Evolutionary conservation across 2,113 vertebrate genomes (phyloP), one percentile per base, ranked within the genome.

Genomic region (Myotis yumanensis): DNA sequence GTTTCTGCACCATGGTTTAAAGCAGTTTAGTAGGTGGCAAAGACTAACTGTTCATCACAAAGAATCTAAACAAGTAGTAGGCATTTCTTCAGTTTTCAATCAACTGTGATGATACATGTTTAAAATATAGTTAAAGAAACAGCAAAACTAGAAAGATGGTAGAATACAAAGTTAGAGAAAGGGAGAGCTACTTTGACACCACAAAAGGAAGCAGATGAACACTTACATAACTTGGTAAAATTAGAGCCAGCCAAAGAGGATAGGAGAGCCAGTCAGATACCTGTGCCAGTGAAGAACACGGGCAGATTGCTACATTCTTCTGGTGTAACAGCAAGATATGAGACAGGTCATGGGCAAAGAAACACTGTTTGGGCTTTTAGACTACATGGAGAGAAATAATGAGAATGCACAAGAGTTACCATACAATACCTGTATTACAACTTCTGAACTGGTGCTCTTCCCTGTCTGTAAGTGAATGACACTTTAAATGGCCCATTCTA

Each of bases 41-140:
- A 94, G 69, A 94, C 68, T 94, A 96, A 96, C 88, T 83, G 77
- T 95, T 95, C 94, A 32, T 48, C 43, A 52, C 28, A 86, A 82
- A 89, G 57, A 73, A 71, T 75, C 85, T 93, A 93, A 95, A 97
- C 79, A 93, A 96, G 72, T 80, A 83, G 51, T 92, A 96, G 81
- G 79, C 85, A 93, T 92, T 92, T 96, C 86, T 59, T 92, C 96
- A 95, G 92, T 97, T 97, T 97, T 92, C 94, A 96, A 93, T 97
- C 93, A 93, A 95, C 92, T 93, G 46, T 81, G 37, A 23, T 92
- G 30, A 16, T 95, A 25, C 82, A 92, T 90, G 46, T 96, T 97
- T 94, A 93, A 97, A 96, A 93, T 72, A 95, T n/a, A 90, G 62
- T 68, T 97, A 86, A 91, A 91, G 82, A 71, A 96, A 90, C 25